A percentile compares a stretch with the other conserved stretches of the same genome.
Evolutionary conservation across 1,140 invertebrate genomes (phyloP).

Genomic region (Proales similis): DNA sequence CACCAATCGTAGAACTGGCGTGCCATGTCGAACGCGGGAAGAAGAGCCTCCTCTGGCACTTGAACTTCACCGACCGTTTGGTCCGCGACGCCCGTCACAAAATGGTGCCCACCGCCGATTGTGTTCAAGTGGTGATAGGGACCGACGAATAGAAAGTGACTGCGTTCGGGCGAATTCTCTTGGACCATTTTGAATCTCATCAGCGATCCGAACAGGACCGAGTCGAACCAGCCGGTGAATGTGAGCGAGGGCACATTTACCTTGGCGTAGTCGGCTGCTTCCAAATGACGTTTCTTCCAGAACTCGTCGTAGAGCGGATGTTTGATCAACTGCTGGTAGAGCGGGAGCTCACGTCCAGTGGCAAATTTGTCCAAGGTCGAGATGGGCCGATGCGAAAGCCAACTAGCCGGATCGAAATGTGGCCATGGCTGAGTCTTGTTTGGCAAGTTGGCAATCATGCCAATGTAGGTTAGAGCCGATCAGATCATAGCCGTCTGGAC

Average conservation of each 20-base stretch:
- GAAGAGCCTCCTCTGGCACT: background rate
- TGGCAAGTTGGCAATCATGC: background rate
- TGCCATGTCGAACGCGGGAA: slow-evolving; percentile 13
- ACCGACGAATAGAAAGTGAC: slow-evolving; percentile 13
- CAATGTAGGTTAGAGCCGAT: background rate
- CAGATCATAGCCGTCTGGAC: slow-evolving; percentile 16
- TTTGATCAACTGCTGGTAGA: slow-evolving; percentile 1
- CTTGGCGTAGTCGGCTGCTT: background rate
- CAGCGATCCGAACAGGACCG: background rate
- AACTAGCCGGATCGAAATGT: slow-evolving; percentile 1
- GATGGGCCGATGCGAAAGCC: slow-evolving; percentile 27
- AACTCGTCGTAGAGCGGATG: background rate
- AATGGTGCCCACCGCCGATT: slow-evolving; percentile 2
- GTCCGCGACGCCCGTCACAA: background rate
- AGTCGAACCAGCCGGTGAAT: slow-evolving; percentile 21
- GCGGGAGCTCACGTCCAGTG: background rate
- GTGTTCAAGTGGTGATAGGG: slow-evolving; percentile 14
- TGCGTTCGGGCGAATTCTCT: background rate
- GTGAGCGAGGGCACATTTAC: slow-evolving; percentile 3
- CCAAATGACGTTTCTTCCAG: background rate
- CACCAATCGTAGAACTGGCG: slow-evolving; percentile 23
- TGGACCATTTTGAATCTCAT: background rate
- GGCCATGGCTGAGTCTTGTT: background rate
- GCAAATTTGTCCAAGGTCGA: slow-evolving; percentile 5
- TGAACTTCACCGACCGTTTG: background rate